Conservation (phyloP, 2,888 invertebrate genomes). For the Drosophila demipolita region DNA sequence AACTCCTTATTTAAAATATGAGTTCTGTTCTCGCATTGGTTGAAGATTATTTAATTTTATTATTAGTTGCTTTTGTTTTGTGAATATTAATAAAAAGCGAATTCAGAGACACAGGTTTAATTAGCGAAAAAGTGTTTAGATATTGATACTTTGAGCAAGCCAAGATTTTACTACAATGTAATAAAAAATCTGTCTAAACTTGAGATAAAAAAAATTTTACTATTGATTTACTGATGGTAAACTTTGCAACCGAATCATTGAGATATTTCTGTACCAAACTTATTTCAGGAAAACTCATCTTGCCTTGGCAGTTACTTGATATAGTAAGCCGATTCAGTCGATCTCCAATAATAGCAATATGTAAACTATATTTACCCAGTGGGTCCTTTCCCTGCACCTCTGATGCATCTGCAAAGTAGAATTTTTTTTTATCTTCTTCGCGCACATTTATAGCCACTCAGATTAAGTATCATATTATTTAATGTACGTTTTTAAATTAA, state of each 20-base stretch:
- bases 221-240: not conserved
- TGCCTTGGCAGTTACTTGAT: not conserved
- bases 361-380: not conserved
- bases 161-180: too few species aligned
- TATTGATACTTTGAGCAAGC: not conserved
- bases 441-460: constrained; percentile 7
- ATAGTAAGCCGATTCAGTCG: not conserved
- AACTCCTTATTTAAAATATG: not conserved
- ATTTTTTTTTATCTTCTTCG: not conserved
- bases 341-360: not conserved
- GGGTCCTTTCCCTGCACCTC: too few species aligned
- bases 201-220: not conserved
- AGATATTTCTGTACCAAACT: not conserved
- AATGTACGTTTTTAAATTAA: constrained; percentile 53
- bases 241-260: too few species aligned
- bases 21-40: not conserved
- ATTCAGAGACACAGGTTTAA: not conserved
- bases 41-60: not conserved
- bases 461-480: constrained; percentile 28
- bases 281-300: not conserved
- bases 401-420: not conserved
- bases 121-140: not conserved
- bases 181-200: too few species aligned
- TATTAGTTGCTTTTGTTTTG: not conserved
- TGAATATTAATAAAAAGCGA: not conserved